A percentile compares a stretch with the other conserved stretches of the same genome.
Evolutionary conservation across 2,797 vertebrate species (phyloP).

Genomic region (Bradypodion ventrale): DNA sequence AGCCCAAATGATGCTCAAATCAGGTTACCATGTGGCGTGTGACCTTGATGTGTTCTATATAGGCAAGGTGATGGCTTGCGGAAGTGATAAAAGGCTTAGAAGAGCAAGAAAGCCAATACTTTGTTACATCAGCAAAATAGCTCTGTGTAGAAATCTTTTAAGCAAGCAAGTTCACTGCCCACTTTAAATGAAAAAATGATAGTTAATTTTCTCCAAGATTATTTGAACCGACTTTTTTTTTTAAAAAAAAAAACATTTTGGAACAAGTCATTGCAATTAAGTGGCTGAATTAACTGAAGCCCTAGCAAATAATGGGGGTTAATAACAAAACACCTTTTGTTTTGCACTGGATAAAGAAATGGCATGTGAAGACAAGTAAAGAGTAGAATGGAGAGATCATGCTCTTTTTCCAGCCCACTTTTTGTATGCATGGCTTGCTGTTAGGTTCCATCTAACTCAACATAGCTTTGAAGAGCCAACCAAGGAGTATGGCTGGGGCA

Average conservation of each 20-base stretch:
- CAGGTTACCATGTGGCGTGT: constrained; percentile 17
- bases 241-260: constrained; percentile 43
- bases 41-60: constrained; percentile 56
- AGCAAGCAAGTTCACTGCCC: constrained; percentile 47
- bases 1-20: constrained; percentile 39
- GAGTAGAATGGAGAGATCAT: neutral
- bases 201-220: constrained; percentile 49
- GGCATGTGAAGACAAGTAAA: neutral
- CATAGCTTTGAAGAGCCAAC: neutral
- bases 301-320: neutral
- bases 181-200: constrained; percentile 54
- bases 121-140: constrained; percentile 46
- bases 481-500: neutral
- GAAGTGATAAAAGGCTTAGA: constrained; percentile 56
- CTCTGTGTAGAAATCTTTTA: constrained; percentile 49
- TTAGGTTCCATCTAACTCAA: neutral
- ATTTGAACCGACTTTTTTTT: constrained; percentile 44
- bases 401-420: neutral
- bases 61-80: constrained; percentile 49
- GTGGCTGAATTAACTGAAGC: neutral
- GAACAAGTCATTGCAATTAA: constrained; percentile 40
- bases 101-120: constrained; percentile 35
- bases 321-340: neutral
- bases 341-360: neutral
- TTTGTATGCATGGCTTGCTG: neutral